Conservation (phyloP, 2,113 vertebrate genomes). For the Ochotona princeps region DNA sequence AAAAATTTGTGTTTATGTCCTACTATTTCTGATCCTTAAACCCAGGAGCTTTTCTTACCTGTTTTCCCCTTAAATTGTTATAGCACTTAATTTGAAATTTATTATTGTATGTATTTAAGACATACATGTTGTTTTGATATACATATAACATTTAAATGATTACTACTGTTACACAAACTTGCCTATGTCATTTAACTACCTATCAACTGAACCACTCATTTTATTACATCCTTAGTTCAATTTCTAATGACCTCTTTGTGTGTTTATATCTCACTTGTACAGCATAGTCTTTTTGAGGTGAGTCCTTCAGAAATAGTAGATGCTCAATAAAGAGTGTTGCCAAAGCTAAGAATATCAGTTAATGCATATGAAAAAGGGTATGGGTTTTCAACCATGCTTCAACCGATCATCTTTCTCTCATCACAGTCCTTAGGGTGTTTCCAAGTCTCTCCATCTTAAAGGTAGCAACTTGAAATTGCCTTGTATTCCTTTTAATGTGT, state of each 20-base stretch:
- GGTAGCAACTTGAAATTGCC: conserved; percentile 28
- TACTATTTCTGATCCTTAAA: not conserved
- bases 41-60: not conserved
- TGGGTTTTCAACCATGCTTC: conserved; percentile 38
- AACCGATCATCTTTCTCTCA: conserved; percentile 22
- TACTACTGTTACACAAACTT: not conserved
- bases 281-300: conserved; percentile 2
- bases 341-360: conserved; percentile 7
- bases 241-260: conserved; percentile 14
- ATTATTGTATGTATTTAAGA: not conserved
- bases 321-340: conserved; percentile 34
- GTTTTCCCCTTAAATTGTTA: conserved; percentile 4
- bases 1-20: not conserved
- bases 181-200: not conserved
- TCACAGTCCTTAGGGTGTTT: not conserved
- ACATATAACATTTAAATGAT: not conserved
- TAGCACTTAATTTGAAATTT: not conserved
- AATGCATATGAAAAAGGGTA: conserved; percentile 16
- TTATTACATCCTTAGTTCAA: not conserved
- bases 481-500: not conserved
- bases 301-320: conserved; percentile 7
- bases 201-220: conserved; percentile 23
- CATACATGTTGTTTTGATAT: not conserved
- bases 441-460: conserved; percentile 31
- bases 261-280: not conserved